phyloP scores from a whole-genome alignment of 2,888 invertebrate genomes.

The Pseudoips prasinana region DNA sequence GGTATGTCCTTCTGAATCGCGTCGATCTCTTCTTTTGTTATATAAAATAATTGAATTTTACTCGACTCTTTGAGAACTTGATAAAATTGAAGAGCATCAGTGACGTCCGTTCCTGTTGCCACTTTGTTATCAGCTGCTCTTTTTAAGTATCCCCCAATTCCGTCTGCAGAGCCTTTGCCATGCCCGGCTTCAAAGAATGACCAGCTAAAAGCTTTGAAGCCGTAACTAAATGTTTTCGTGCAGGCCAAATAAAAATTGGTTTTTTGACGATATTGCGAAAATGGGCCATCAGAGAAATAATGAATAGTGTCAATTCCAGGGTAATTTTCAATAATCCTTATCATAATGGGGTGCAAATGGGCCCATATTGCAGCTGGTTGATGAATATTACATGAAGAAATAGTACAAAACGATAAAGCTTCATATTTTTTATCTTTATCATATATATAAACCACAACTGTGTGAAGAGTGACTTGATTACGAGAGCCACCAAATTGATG shows the following conservation, averaged over 20 bases:
- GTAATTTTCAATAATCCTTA: constrained; percentile 1
- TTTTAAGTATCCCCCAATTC: constrained; percentile 19
- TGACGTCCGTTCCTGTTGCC: no score
- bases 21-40: no score
- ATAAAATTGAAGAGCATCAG: no score
- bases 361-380: constrained; percentile 11
- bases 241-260: constrained; percentile 14
- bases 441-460: no score
- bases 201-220: constrained; percentile 19
- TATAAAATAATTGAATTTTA: no score
- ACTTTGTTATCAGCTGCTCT: no score
- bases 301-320: not conserved
- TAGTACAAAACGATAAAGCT: constrained; percentile 8
- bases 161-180: constrained; percentile 32
- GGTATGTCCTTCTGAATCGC: no score
- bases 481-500: not conserved
- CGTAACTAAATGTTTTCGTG: constrained; percentile 2
- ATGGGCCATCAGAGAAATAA: constrained; percentile 15
- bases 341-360: constrained; percentile 5
- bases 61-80: no score
- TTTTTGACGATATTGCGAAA: constrained; percentile 16
- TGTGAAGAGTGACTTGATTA: no score
- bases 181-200: constrained; percentile 28
- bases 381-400: constrained; percentile 4
- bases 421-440: not conserved